These are phyloP conservation scores for Onthophagus taurus DNA, from an alignment of 1,140 invertebrate species.

Conservation along the genomic window DNA sequence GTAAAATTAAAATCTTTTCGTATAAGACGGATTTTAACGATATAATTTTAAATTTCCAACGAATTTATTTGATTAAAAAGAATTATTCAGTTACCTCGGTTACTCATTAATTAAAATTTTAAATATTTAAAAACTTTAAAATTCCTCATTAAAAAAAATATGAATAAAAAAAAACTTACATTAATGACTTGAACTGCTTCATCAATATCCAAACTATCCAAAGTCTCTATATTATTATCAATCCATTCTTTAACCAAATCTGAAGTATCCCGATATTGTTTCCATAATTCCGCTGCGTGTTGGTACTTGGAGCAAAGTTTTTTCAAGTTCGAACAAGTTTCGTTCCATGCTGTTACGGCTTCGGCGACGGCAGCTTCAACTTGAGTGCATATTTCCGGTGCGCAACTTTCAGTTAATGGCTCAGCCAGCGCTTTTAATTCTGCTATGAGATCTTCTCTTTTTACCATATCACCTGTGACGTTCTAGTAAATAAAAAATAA, in stretches of 20 bases:
- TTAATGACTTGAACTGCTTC: constrained; percentile 52
- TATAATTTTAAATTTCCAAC: no score
- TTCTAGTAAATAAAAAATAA: constrained; percentile 20
- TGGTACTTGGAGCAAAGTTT: constrained; percentile 62
- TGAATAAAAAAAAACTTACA: constrained; percentile 40
- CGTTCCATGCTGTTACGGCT: constrained; percentile 64
- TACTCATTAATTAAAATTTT: no score
- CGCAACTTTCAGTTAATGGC: constrained; percentile 56
- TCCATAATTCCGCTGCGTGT: constrained; percentile 65
- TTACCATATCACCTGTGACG: constrained; percentile 50
- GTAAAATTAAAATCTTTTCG: no score
- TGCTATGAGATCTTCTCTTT: constrained; percentile 57
- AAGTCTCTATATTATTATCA: constrained; percentile 55
- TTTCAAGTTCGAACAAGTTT: constrained; percentile 60
- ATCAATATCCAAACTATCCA: constrained; percentile 51
- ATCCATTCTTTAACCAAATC: constrained; percentile 62
- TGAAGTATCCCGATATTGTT: constrained; percentile 62
- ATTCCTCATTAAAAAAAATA: no score
- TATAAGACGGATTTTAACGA: no score
- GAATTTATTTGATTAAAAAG: no score
- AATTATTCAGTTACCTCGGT: no score
- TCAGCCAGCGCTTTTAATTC: constrained; percentile 57
- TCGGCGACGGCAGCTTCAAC: constrained; percentile 63
- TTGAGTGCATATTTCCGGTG: constrained; percentile 55
- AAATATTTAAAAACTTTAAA: no score